Conservation (phyloP, 53 echinoderm and acorn worm species). For the Zoroaster sp. region DNA sequence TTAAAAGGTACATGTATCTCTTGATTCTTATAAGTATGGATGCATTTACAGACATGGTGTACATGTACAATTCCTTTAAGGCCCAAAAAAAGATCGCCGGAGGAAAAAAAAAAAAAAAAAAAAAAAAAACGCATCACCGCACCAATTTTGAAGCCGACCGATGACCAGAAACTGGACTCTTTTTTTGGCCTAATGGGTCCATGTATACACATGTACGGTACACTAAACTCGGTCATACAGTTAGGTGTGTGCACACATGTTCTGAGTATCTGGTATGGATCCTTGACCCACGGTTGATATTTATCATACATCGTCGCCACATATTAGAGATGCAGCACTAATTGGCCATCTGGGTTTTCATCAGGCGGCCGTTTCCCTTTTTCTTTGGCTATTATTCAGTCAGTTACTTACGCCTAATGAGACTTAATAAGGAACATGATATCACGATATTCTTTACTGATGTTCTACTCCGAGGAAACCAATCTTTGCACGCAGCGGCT, state of each 20-base stretch:
- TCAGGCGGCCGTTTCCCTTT: neutral
- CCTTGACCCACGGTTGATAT: neutral
- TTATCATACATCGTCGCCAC: neutral
- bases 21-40: no score
- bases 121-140: no score
- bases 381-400: neutral
- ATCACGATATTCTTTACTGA: no score
- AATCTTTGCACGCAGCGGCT: no score
- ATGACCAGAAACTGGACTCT: neutral
- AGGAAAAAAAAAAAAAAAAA: no score
- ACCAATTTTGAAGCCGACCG: neutral
- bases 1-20: no score
- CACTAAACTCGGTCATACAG: neutral
- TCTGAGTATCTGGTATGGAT: neutral
- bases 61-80: no score
- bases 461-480: no score
- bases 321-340: constrained; percentile 16
- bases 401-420: neutral
- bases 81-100: no score
- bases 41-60: no score
- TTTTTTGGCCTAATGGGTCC: neutral
- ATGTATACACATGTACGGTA: neutral
- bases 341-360: constrained; percentile 20
- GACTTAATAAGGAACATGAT: no score
- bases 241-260: neutral